Evolutionary conservation across 1,140 invertebrate genomes (phyloP).

Genomic region (Elysia chlorotica): DNA sequence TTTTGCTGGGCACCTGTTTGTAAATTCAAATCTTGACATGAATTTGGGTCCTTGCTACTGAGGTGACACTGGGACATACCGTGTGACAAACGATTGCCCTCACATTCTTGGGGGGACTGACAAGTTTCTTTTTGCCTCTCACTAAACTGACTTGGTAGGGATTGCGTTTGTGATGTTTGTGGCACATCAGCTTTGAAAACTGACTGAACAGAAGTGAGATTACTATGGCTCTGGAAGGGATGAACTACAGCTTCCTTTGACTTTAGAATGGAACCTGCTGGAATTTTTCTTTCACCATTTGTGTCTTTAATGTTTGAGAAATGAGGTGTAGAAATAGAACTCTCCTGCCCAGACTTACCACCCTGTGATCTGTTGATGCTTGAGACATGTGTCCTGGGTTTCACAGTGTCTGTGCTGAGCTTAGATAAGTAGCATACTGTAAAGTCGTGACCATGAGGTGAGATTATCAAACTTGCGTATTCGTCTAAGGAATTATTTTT

Average conservation of each 20-base stretch:
- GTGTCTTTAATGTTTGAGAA: neutral
- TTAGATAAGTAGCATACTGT: constrained; percentile 45
- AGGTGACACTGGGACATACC: too few relatives aligned
- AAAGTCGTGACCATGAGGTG: constrained; percentile 46
- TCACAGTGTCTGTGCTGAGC: constrained; percentile 32
- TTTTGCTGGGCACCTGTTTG: too few relatives aligned
- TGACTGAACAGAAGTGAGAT: neutral
- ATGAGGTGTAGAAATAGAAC: too few relatives aligned
- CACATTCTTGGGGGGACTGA: too few relatives aligned
- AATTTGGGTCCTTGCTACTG: too few relatives aligned
- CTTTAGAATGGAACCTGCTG: neutral
- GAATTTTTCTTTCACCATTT: too few relatives aligned
- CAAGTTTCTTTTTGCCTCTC: too few relatives aligned
- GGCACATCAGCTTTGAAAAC: neutral
- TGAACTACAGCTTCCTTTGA: neutral
- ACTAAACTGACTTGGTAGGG: too few relatives aligned
- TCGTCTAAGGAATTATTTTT: constrained; percentile 41
- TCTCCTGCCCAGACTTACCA: too few relatives aligned
- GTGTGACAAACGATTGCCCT: too few relatives aligned
- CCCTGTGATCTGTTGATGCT: too few relatives aligned
- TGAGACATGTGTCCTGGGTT: constrained; percentile 1
- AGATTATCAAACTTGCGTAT: constrained; percentile 40
- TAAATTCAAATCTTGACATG: too few relatives aligned
- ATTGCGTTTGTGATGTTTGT: neutral
- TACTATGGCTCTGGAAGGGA: neutral